Conservation (phyloP, 2,888 invertebrate genomes). For the Pyrochroa serraticornis region DNA sequence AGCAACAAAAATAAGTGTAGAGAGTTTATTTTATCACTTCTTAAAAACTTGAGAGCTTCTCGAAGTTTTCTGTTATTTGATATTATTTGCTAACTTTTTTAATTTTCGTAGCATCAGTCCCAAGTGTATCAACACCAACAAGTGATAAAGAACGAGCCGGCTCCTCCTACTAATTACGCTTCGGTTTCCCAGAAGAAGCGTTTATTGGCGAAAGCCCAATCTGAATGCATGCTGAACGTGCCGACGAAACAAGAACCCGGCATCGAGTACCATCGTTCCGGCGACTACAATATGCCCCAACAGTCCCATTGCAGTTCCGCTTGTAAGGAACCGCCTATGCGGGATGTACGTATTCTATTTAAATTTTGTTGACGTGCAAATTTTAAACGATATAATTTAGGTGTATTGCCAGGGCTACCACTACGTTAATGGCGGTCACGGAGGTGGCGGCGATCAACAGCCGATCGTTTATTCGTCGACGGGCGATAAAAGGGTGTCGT, state of each 20-base stretch:
- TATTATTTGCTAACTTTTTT: too few relatives aligned
- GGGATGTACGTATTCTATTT: constrained; percentile 31
- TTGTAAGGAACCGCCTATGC: constrained; percentile 60
- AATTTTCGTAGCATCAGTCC: constrained; percentile 36
- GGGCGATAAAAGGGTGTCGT: constrained; percentile 64
- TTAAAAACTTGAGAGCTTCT: too few relatives aligned
- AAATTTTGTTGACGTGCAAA: constrained; percentile 7
- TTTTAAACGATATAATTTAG: constrained; percentile 1
- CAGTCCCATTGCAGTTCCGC: constrained; percentile 55
- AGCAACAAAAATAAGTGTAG: too few relatives aligned
- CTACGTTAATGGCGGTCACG: constrained; percentile 46
- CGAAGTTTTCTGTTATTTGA: too few relatives aligned
- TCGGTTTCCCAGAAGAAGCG: constrained; percentile 89
- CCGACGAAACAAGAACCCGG: constrained; percentile 68
- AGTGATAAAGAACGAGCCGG: constrained; percentile 64
- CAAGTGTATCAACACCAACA: constrained; percentile 51
- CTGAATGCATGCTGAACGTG: constrained; percentile 69
- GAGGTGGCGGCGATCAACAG: constrained; percentile 49
- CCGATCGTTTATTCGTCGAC: constrained; percentile 47
- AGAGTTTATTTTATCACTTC: too few relatives aligned
- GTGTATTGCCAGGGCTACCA: constrained; percentile 34
- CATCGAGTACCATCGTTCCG: constrained; percentile 53
- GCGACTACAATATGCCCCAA: constrained; percentile 44
- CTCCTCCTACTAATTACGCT: constrained; percentile 57
- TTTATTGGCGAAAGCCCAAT: constrained; percentile 84